Percentiles rank a stretch among this genome's conserved stretches.
Conservation (phyloP, 1,140 invertebrate genomes). For the Acromyrmex echinatior region DNA sequence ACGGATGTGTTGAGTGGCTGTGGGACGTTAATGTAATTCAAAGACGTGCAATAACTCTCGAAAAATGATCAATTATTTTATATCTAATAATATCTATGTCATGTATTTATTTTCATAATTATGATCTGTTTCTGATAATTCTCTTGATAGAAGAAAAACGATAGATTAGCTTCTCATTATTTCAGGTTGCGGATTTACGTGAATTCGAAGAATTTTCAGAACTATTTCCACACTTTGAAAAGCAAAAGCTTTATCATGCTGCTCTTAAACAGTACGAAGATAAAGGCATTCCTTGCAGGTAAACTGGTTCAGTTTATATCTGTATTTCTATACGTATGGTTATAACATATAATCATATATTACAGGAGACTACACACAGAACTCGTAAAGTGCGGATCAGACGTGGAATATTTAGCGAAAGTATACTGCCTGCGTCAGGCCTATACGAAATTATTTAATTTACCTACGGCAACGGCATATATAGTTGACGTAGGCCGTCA, state of each 20-base stretch:
- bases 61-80: not conserved
- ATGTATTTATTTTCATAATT: not conserved
- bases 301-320: not conserved
- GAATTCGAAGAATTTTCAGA: conserved; percentile 95
- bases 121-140: not conserved
- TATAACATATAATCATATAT: conserved; percentile 6
- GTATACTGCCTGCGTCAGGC: conserved; percentile 96
- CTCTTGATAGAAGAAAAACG: not conserved
- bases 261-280: conserved; percentile 93
- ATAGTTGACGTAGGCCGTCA: conserved; percentile 95
- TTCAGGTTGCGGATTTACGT: conserved; percentile 94
- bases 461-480: conserved; percentile 91
- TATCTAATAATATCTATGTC: not conserved
- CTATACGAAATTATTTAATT: conserved; percentile 92
- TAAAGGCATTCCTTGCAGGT: conserved; percentile 93
- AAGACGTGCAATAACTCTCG: not conserved
- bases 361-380: conserved; percentile 93
- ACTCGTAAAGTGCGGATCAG: conserved; percentile 94
- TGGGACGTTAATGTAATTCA: not conserved
- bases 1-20: not conserved
- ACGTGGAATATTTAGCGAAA: conserved; percentile 98
- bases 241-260: conserved; percentile 93
- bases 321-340: not conserved
- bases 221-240: conserved; percentile 91
- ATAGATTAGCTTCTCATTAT: conserved; percentile 68